phyloP scores from a whole-genome alignment of 2,113 vertebrate genomes.

The Brienomyrus longianalis region DNA sequence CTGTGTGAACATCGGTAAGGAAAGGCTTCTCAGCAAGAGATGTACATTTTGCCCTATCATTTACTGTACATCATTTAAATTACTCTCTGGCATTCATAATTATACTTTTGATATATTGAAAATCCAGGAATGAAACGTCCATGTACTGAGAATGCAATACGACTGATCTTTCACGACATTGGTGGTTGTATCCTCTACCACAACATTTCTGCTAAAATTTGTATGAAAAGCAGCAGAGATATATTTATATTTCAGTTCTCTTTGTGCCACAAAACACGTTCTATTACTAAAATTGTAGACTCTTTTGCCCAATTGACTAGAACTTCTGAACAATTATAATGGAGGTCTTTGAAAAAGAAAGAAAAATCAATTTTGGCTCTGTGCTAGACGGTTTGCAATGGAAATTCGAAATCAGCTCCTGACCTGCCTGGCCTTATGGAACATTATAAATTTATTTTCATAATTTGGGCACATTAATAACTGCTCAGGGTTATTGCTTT shows the following conservation, averaged over 20 bases:
- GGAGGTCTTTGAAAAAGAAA: not conserved
- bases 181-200: not conserved
- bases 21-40: not conserved
- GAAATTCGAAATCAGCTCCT: slow-evolving; percentile 18
- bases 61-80: not conserved
- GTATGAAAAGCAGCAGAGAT: not conserved
- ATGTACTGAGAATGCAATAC: too few relatives aligned
- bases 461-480: slow-evolving; percentile 20
- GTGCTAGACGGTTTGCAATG: slow-evolving; percentile 23
- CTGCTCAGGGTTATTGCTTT: slow-evolving; percentile 5
- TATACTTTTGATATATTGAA: not conserved
- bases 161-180: not conserved
- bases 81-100: not conserved
- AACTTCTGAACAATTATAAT: not conserved
- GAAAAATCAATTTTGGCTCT: slow-evolving; percentile 26
- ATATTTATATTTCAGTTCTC: too few relatives aligned
- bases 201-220: not conserved
- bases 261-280: not conserved
- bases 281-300: slow-evolving; percentile 5
- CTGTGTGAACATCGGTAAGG: not conserved
- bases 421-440: slow-evolving; percentile 1
- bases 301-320: not conserved
- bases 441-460: slow-evolving; percentile 19
- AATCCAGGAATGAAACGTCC: not conserved
- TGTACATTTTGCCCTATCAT: not conserved